Percentiles rank a stretch among this genome's conserved stretches.
Evolutionary conservation across 2,888 invertebrate species (phyloP).

Genomic region (Entomobrya proxima): DNA sequence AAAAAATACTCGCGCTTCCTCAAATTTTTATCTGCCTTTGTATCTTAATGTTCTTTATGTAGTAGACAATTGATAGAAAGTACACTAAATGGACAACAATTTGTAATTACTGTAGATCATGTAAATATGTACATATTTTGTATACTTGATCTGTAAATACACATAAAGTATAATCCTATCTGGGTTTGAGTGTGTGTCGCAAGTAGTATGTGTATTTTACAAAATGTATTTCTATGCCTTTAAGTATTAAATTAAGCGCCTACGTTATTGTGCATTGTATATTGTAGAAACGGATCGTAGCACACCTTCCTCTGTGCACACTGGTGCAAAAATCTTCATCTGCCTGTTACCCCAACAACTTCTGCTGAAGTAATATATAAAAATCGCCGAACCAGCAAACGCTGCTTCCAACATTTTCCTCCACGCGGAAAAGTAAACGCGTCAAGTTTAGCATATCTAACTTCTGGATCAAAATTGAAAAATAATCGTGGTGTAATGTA

Average conservation of each 20-base stretch:
- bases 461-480: conserved; percentile 52
- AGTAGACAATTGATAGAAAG: conserved; percentile 34
- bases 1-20: background rate
- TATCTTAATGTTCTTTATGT: conserved; percentile 26
- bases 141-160: background rate
- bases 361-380: background rate
- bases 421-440: conserved; percentile 56
- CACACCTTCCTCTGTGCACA: conserved; percentile 13
- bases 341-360: conserved; percentile 24
- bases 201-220: background rate
- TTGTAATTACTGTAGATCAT: conserved; percentile 53
- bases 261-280: conserved; percentile 53
- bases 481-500: background rate
- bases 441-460: conserved; percentile 49
- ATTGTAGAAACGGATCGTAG: conserved; percentile 29
- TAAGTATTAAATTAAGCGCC: background rate
- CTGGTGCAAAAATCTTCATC: conserved; percentile 9
- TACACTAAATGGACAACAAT: conserved; percentile 45
- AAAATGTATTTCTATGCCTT: conserved; percentile 2
- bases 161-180: background rate
- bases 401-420: conserved; percentile 16
- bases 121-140: background rate
- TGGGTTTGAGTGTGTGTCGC: background rate
- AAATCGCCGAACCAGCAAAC: conserved; percentile 53
- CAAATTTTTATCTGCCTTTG: conserved; percentile 21